Evolutionary conservation across 1,140 invertebrate genomes (phyloP), one percentile per base, ranked within the genome.

Genomic region (Drosophila prosaltans): DNA sequence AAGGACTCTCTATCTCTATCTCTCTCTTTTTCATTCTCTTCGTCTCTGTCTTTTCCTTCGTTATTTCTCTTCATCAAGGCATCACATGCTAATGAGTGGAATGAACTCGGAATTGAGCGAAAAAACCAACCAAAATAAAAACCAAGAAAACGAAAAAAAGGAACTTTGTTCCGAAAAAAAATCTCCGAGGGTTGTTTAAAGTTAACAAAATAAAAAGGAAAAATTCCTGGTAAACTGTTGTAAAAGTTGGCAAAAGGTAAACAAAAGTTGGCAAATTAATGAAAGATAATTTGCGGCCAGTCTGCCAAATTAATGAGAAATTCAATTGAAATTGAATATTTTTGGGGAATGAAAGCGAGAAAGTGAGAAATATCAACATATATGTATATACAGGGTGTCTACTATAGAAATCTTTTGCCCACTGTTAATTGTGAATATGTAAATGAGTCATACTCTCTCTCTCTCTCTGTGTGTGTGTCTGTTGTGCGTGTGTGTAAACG

Each of bases 31-130:
- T 57, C 30, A 2, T 43, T 30, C 61, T 41, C 45, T 45, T 16
- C 41, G 28, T 24, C 28, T 3, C 32, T 5, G 32, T 16, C 26
- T 8, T 39, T 48, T 51, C 6, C 30, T 36, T 11, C 30, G 30
- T 39, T 64, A 24, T 24, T 26, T 8, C 65, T 40, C 57, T 72
- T 68, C 39, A 28, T 9, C 72, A 60, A 63, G 32, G 43, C 59
- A 48, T 70, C 58, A 70, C 76, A 81, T 88, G 80, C 84, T 88
- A 88, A 88, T 88, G 81, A 88, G 84, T 75, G 74, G 81, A 89
- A 88, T 88, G 84, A 88, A 88, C 84, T 84, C 70, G 9, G 28
- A 63, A 21, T 65, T 41, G 51, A 60, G 77, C 65, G 63, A 68
- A 62, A 60, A 79, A 69, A 63, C 30, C 9, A 54, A 69, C 41